These are phyloP conservation scores for Himalopsyche phryganea DNA, from an alignment of 1,140 invertebrate genomes.

Conservation along the genomic window DNA sequence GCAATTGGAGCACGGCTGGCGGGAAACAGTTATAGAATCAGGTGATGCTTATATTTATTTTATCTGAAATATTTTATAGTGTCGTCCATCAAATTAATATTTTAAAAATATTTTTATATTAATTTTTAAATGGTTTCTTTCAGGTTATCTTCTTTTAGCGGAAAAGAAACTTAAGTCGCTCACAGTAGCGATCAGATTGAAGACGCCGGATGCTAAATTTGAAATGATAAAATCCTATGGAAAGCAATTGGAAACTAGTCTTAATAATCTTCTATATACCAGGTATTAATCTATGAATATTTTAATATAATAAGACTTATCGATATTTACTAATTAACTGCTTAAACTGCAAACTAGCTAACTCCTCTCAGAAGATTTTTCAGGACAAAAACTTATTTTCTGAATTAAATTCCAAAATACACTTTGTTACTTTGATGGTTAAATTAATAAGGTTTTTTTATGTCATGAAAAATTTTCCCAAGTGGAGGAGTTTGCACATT, in stretches of 20 bases:
- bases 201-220: slow-evolving; percentile 71
- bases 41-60: slow-evolving; percentile 52
- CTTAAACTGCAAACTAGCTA: too few relatives aligned
- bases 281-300: slow-evolving; percentile 38
- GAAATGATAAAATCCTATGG: slow-evolving; percentile 75
- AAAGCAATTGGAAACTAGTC: slow-evolving; percentile 65
- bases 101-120: too few relatives aligned
- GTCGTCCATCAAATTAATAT: too few relatives aligned
- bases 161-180: slow-evolving; percentile 75
- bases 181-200: slow-evolving; percentile 69
- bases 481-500: too few relatives aligned
- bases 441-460: too few relatives aligned
- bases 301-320: not conserved
- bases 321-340: too few relatives aligned
- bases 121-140: slow-evolving; percentile 42
- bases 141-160: slow-evolving; percentile 66
- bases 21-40: slow-evolving; percentile 70
- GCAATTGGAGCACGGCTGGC: slow-evolving; percentile 72
- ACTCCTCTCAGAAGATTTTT: too few relatives aligned
- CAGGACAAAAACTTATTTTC: too few relatives aligned
- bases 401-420: too few relatives aligned
- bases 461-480: too few relatives aligned
- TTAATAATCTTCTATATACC: slow-evolving; percentile 56
- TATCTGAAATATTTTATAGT: too few relatives aligned
- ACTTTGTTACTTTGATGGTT: too few relatives aligned